Evolutionary conservation across 2,113 vertebrate species (phyloP).

Genomic region (Eleginops maclovinus): DNA sequence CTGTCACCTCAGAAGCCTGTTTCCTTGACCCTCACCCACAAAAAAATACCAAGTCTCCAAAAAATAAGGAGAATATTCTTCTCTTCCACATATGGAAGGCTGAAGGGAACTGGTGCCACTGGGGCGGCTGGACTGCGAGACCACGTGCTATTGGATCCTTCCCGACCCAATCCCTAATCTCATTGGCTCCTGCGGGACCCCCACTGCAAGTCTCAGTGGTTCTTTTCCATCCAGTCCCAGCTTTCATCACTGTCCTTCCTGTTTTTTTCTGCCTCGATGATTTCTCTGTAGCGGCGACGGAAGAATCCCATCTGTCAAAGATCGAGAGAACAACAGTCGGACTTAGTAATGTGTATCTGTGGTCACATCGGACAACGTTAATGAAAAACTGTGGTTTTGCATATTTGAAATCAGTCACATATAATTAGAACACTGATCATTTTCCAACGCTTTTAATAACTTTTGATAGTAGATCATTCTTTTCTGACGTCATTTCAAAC

Average conservation of each 20-base stretch:
- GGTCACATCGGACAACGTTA: constrained; percentile 4
- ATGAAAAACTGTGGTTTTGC: constrained; percentile 1
- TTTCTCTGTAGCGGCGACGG: constrained; percentile 96
- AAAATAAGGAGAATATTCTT: constrained; percentile 98
- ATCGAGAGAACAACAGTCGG: constrained; percentile 23
- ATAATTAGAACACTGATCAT: constrained; percentile 1
- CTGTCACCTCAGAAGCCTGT: constrained; percentile 84
- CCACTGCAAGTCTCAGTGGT: constrained; percentile 87
- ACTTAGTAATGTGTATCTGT: constrained; percentile 26
- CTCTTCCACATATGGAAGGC: constrained; percentile 99
- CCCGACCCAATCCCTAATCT: constrained; percentile 75
- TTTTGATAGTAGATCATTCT: background rate
- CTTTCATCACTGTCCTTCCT: constrained; percentile 96
- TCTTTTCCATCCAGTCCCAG: constrained; percentile 99
- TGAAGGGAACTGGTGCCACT: constrained; percentile 86
- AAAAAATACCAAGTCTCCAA: constrained; percentile 91
- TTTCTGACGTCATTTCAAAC: background rate
- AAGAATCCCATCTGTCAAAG: constrained; percentile 97
- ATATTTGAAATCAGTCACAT: constrained; percentile 15
- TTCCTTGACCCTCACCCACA: constrained; percentile 82
- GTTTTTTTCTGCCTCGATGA: constrained; percentile 97
- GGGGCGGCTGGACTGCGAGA: constrained; percentile 76
- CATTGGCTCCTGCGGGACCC: constrained; percentile 90
- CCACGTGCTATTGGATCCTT: constrained; percentile 84
- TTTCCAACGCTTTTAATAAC: constrained; percentile 12